Evolutionary conservation across 2,888 invertebrate genomes (phyloP).

Genomic region (Molorchus minor): DNA sequence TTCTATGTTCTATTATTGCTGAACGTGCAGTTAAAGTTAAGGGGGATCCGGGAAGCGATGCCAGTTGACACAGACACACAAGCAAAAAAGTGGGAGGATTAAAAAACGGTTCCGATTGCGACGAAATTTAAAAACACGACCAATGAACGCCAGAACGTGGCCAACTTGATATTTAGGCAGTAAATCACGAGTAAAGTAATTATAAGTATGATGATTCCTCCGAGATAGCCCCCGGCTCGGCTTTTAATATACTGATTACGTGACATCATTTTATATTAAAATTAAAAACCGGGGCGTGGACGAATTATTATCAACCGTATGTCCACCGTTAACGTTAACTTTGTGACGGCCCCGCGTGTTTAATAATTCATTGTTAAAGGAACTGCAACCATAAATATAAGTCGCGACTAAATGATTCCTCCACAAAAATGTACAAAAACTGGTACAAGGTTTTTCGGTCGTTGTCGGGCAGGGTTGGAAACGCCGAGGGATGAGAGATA

Average conservation of each 20-base stretch:
- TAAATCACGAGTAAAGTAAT: conserved; percentile 58
- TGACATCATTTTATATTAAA: conserved; percentile 61
- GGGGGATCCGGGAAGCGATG: too few relatives aligned
- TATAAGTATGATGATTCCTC: conserved; percentile 58
- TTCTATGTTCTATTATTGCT: too few relatives aligned
- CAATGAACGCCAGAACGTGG: conserved; percentile 15
- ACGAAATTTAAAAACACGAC: conserved; percentile 17
- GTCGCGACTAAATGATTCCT: conserved; percentile 7
- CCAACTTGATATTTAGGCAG: conserved; percentile 36
- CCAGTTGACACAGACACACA: too few relatives aligned
- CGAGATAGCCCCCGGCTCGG: conserved; percentile 54
- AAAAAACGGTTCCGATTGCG: not conserved
- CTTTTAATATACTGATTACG: conserved; percentile 60
- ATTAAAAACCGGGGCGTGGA: conserved; percentile 57
- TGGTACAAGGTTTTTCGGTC: not conserved
- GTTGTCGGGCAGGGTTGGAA: too few relatives aligned
- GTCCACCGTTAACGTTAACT: conserved; percentile 31
- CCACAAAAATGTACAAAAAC: conserved; percentile 10
- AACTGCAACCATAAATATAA: conserved; percentile 29
- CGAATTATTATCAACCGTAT: conserved; percentile 36
- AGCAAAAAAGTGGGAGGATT: not conserved
- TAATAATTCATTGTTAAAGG: conserved; percentile 33
- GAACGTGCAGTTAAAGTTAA: too few relatives aligned
- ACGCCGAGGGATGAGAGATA: too few relatives aligned
- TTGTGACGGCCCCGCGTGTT: conserved; percentile 24